Evolutionary conservation across 1,140 invertebrate species (phyloP).

Genomic region (Uloborus diversus): DNA sequence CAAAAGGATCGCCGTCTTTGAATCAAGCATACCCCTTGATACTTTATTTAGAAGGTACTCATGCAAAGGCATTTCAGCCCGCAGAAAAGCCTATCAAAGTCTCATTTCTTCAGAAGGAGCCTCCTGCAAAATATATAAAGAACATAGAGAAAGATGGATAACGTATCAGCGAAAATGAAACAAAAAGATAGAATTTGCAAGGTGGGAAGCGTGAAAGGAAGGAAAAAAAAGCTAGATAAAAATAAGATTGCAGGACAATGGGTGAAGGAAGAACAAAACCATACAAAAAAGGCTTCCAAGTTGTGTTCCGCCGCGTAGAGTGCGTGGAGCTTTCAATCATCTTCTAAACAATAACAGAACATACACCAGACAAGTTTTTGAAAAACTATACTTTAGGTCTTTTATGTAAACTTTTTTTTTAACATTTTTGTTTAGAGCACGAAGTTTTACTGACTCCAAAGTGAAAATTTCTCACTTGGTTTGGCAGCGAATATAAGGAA

Average conservation of each 20-base stretch:
- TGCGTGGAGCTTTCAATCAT: slow-evolving; percentile 41
- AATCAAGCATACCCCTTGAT: too few species aligned
- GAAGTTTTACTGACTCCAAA: slow-evolving; percentile 8
- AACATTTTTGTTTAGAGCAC: not conserved
- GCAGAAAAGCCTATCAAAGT: slow-evolving; percentile 5
- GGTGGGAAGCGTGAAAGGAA: not conserved
- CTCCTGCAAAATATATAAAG: not conserved
- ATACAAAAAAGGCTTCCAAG: not conserved
- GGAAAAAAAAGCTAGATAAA: slow-evolving; percentile 10
- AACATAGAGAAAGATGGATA: slow-evolving; percentile 16
- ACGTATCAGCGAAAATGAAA: not conserved
- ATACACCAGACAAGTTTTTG: slow-evolving; percentile 43
- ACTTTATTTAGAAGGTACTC: too few species aligned
- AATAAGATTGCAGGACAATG: slow-evolving; percentile 26
- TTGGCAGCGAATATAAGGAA: slow-evolving; percentile 26
- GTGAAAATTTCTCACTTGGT: slow-evolving; percentile 46
- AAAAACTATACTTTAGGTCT: slow-evolving; percentile 39
- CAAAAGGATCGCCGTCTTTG: too few species aligned
- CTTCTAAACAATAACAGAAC: slow-evolving; percentile 40
- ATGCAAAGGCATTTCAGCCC: too few species aligned
- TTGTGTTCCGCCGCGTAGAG: slow-evolving; percentile 19
- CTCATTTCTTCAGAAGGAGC: slow-evolving; percentile 10
- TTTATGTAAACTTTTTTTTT: slow-evolving; percentile 7
- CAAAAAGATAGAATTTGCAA: not conserved
- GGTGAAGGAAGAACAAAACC: slow-evolving; percentile 12